Evolutionary conservation across 2,113 vertebrate genomes (phyloP).

Genomic region (Carassius auratus): DNA sequence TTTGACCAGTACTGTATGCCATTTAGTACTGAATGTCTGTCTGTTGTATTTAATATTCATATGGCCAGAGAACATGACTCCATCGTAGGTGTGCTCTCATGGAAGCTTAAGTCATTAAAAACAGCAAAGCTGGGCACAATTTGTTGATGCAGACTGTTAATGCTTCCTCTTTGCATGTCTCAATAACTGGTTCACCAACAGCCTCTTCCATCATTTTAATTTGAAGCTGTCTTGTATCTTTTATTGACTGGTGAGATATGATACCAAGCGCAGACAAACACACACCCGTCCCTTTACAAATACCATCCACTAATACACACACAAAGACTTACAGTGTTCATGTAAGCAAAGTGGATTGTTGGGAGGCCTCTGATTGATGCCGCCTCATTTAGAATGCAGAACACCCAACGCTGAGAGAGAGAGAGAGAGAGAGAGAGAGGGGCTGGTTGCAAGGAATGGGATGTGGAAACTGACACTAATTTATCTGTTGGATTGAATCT

Average conservation of each 20-base stretch:
- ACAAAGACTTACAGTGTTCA: slow-evolving; percentile 27
- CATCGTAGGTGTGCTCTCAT: neutral
- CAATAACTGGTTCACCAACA: slow-evolving; percentile 51
- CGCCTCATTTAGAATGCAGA: slow-evolving; percentile 17
- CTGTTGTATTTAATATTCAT: neutral
- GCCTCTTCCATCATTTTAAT: slow-evolving; percentile 63
- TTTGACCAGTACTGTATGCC: neutral
- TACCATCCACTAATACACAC: neutral
- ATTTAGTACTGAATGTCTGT: neutral
- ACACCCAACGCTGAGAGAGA: slow-evolving; percentile 26
- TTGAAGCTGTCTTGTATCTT: slow-evolving; percentile 58
- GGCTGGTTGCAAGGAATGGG: slow-evolving; percentile 53
- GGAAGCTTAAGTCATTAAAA: slow-evolving; percentile 34
- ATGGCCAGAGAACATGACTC: neutral
- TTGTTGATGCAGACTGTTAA: slow-evolving; percentile 47
- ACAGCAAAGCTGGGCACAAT: neutral
- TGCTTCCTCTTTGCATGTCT: slow-evolving; percentile 60
- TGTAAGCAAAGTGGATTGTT: neutral
- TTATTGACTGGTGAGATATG: slow-evolving; percentile 61
- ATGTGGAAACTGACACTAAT: slow-evolving; percentile 65
- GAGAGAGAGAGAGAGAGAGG: slow-evolving; percentile 39
- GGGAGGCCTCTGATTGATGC: slow-evolving; percentile 32
- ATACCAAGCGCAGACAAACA: slow-evolving; percentile 17
- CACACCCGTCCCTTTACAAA: neutral
- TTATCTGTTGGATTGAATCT: slow-evolving; percentile 70